Evolutionary conservation across 2,113 vertebrate genomes (phyloP).

Genomic region (Osmerus mordax): DNA sequence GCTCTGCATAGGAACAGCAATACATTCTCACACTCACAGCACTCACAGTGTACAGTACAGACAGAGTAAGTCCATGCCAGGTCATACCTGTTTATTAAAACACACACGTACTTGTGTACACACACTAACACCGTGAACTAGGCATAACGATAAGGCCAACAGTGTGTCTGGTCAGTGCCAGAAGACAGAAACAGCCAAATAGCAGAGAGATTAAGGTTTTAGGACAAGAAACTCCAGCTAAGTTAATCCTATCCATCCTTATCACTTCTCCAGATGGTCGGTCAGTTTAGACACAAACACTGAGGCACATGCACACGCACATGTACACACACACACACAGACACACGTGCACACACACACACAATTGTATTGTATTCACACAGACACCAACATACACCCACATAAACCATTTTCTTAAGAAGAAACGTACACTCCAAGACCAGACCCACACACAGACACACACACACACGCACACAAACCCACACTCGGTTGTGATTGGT

Average conservation of each 20-base stretch:
- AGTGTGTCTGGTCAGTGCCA: constrained; percentile 35
- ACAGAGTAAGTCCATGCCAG: too few relatives aligned
- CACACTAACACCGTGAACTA: neutral
- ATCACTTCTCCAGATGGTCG: constrained; percentile 56
- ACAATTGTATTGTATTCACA: too few relatives aligned
- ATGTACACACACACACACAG: neutral
- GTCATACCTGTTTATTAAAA: neutral
- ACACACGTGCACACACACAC: neutral
- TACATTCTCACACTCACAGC: constrained; percentile 2
- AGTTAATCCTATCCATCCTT: constrained; percentile 63
- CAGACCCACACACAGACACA: neutral
- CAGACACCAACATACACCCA: neutral
- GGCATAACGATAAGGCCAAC: constrained; percentile 18
- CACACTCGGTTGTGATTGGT: neutral
- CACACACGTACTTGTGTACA: neutral
- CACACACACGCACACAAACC: neutral
- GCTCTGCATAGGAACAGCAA: constrained; percentile 32
- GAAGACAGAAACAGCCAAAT: constrained; percentile 39
- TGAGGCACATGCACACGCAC: neutral
- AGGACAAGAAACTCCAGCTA: constrained; percentile 72
- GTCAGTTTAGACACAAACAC: constrained; percentile 42
- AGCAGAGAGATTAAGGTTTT: constrained; percentile 71
- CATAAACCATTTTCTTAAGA: neutral
- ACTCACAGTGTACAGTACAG: neutral
- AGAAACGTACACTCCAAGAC: neutral